Evolutionary conservation across 2,797 vertebrate species (phyloP), one percentile per base, ranked within the genome.

Genomic region (Helarctos malayanus): DNA sequence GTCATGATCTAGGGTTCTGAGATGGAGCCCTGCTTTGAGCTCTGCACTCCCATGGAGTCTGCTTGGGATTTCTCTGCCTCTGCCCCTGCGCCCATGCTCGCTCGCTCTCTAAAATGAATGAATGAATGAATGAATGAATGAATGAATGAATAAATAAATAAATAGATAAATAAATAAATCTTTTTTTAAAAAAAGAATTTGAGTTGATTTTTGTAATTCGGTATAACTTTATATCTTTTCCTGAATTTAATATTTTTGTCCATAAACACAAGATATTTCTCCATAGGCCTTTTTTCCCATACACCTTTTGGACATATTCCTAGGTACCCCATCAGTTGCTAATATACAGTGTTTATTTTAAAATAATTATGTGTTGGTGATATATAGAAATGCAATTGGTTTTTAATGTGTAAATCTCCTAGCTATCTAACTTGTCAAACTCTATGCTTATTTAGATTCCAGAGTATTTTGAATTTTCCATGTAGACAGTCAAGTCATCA

Each of bases 321-420:
- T 86, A 75, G 13, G 2, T 27, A 52, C 1, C 68, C 47, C 7
- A 19, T 92, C 45, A 82, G 12, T 47, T 84, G 29, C 23, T 68
- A 75, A 90, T 87, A 19, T 49, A 29, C 25, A 59, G n/a, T 11
- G 9, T 52, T 1, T 15, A 59, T 79, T 87, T 79, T 45, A 14
- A 88, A 91, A 79, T 61, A 92, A 85, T 47, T 89, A 41, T 52
- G 32, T 92, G 49, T 71, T 71, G 21, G 35, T 85, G 12, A 63
- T 63, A 7, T 35, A 63, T 81, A 88, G 11, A 61, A 86, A 47
- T 68, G 5, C 11, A 79, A 76, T 35, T 41, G 23, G 85, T 71
- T 96, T 97, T 92, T 65, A 11, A 57, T 79, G 45, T 90, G 82
- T 27, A 80, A 82, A 78, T 89, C 71, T 93, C 41, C 15, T 79